phyloP scores from a whole-genome alignment of 2,113 vertebrate genomes.

The Stercorarius parasiticus region DNA sequence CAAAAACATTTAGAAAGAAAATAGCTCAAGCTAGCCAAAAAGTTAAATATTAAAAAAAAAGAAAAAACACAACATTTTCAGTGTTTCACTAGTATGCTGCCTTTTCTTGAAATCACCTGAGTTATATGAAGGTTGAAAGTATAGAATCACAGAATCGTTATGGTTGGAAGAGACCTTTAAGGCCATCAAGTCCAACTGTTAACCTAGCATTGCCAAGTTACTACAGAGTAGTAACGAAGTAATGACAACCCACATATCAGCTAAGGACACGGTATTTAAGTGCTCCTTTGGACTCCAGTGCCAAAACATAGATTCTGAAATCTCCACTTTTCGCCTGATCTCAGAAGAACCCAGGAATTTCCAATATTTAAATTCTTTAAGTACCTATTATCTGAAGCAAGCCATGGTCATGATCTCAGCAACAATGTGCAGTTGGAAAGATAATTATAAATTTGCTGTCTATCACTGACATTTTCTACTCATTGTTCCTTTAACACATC shows the following conservation, averaged over 20 bases:
- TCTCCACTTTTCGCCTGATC: background rate
- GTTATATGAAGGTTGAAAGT: background rate
- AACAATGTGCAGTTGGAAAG: background rate
- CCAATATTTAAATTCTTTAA: background rate
- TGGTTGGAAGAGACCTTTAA: background rate
- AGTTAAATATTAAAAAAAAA: background rate
- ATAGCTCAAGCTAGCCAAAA: background rate
- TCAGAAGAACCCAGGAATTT: background rate
- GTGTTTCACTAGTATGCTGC: background rate
- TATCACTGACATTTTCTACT: background rate
- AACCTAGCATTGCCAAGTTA: background rate
- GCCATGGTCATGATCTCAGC: background rate
- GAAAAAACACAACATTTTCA: background rate
- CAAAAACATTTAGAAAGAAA: background rate
- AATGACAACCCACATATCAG: background rate
- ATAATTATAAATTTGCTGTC: background rate
- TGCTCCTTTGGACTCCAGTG: background rate
- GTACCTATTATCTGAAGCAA: background rate
- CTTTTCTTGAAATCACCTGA: background rate
- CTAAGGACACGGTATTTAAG: background rate
- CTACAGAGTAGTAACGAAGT: background rate
- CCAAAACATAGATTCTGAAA: background rate
- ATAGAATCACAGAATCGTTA: background rate
- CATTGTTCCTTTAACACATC: background rate
- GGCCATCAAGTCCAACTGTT: background rate